Evolutionary conservation across 2,888 invertebrate species (phyloP), one percentile per base, ranked within the genome.

Genomic region (Drosophila trichaetosa): DNA sequence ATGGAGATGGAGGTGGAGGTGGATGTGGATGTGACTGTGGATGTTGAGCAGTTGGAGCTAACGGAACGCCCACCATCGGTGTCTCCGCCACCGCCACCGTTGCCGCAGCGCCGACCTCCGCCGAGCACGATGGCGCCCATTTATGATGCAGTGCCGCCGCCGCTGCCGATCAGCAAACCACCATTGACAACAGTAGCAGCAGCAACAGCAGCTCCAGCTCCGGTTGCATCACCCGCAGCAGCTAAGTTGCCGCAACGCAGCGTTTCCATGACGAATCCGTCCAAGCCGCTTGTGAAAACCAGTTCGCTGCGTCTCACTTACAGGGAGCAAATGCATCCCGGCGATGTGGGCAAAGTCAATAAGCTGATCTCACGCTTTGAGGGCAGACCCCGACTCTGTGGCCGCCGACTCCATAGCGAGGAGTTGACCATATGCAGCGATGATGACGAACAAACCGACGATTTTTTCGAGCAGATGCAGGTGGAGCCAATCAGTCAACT

Each of bases 291-390:
- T 59, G 92, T 93, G 2, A 93, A 93, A 72, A 92, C 92, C 57
- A 83, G 91, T 42, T 92, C 92, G 4, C 56, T 93, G 53, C 90
- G 92, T 29, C 84, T 92, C 18, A 91, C 92, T 53, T 92, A 91
- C 75, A 90, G 80, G 31, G 93, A 93, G 59, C 93, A 92, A 65
- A 89, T 92, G 51, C 91, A 90, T 63, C 91, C 92, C 4, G 75
- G 76, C 18, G 91, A 93, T 65, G 74, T 93, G 16, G 92, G 92
- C 34, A 93, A 93, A 63, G 93, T 93, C 4, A 93, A 93, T 54
- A 92, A 92, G 73, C 73, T 93, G 24, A 93, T 93, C 53, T 91
- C 92, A 0, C 90, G 90, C 4, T 93, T 93, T 57, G 93, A 91
- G 65, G 82, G 86, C 3, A 64, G 82, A 16, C 85, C 90, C 0